A percentile compares a stretch with the other conserved stretches of the same genome.
These are phyloP conservation scores for Scopus umbretta DNA, from an alignment of 2,113 vertebrate species.

Conservation along the genomic window DNA sequence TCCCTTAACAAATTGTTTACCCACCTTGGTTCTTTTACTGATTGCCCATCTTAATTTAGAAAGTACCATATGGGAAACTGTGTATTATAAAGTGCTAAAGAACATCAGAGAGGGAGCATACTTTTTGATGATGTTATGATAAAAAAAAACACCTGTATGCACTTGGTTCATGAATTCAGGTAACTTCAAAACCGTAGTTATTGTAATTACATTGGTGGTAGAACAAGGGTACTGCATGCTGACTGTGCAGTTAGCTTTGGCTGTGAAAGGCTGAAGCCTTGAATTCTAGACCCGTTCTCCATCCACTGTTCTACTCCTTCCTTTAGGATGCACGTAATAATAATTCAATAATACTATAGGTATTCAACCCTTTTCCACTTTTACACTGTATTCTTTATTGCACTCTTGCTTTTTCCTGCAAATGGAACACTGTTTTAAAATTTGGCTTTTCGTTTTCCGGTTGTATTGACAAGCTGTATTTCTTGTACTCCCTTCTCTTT, in stretches of 20 bases:
- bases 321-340: no score
- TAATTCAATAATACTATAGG: no score
- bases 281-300: no score
- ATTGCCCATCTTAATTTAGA: neutral
- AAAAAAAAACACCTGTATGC: neutral
- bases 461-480: neutral
- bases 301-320: no score
- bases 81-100: neutral
- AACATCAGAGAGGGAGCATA: neutral
- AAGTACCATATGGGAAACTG: neutral
- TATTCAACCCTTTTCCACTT: no score
- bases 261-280: no score
- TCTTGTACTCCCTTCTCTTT: neutral
- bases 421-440: neutral
- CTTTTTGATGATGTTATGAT: neutral
- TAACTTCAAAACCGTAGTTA: neutral
- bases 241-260: neutral
- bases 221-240: neutral
- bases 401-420: neutral
- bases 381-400: no score
- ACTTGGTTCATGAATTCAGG: neutral
- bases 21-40: neutral
- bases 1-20: neutral
- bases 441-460: neutral
- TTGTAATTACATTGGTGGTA: rapidly evolving